These are phyloP conservation scores for Meriones psammophilus DNA, from an alignment of 2,797 vertebrate species.

Conservation along the genomic window DNA sequence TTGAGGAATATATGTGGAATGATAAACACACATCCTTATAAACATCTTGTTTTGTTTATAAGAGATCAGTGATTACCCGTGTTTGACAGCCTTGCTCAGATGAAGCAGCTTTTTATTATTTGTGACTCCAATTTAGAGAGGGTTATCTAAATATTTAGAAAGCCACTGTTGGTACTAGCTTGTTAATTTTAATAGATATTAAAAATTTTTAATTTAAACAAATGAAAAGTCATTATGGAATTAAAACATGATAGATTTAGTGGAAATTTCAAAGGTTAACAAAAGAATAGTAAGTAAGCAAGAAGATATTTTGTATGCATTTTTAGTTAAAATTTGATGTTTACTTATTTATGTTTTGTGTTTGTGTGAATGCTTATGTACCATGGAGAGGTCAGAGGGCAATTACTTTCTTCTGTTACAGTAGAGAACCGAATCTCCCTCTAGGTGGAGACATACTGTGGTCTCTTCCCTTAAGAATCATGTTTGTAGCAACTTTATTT, in stretches of 20 bases:
- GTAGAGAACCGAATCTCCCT: neutral
- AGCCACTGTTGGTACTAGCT: neutral
- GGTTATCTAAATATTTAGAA: constrained; percentile 38
- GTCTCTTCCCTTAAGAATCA: neutral
- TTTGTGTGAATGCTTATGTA: neutral
- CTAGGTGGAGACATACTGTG: neutral
- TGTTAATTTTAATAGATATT: neutral
- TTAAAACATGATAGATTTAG: neutral
- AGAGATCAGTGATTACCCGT: neutral
- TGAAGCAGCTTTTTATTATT: constrained; percentile 46
- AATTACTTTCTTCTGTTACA: neutral
- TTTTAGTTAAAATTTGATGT: neutral
- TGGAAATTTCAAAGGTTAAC: neutral
- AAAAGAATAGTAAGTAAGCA: neutral
- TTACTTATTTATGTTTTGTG: neutral
- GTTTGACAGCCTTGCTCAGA: neutral
- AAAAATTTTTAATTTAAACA: neutral
- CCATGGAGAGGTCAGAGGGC: neutral
- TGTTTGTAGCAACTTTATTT: too few species aligned
- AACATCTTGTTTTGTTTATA: constrained; percentile 43
- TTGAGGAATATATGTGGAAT: constrained; percentile 40
- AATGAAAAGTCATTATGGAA: neutral
- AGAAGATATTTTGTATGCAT: neutral
- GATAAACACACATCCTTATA: constrained; percentile 31
- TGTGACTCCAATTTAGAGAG: neutral